Conservation (phyloP, 2,888 invertebrate species). For the Quadriops clusia region DNA sequence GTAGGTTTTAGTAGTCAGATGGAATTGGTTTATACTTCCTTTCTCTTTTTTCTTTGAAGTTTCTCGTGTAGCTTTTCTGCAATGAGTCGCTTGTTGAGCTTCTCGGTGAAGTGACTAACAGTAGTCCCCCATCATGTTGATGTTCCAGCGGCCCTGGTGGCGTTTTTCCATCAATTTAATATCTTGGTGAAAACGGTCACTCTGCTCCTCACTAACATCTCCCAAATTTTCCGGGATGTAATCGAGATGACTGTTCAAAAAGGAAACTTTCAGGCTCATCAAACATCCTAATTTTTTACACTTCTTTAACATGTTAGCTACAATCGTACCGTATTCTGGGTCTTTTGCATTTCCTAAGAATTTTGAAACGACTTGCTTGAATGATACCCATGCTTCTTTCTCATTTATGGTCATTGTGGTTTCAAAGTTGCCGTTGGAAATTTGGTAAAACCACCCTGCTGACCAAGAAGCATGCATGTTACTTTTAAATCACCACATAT, state of each 20-base stretch:
- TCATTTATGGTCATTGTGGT: conserved; percentile 7
- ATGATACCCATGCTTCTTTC: conserved; percentile 7
- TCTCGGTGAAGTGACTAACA: conserved; percentile 21
- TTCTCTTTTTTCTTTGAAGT: neutral
- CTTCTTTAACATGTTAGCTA: conserved; percentile 18
- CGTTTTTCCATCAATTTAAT: conserved; percentile 24
- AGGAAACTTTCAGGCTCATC: conserved; percentile 29
- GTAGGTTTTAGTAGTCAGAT: neutral
- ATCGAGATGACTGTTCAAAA: conserved; percentile 26
- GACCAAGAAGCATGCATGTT: conserved; percentile 4
- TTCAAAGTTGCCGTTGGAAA: neutral
- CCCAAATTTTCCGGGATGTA: conserved; percentile 29
- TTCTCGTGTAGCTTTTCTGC: conserved; percentile 1
- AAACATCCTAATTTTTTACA: conserved; percentile 19
- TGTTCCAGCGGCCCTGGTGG: conserved; percentile 25
- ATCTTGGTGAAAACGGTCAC: conserved; percentile 30
- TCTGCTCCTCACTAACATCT: conserved; percentile 28
- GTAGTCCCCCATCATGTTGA: conserved; percentile 27
- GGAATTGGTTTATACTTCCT: too few relatives aligned
- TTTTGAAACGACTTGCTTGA: conserved; percentile 6
- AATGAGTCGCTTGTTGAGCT: neutral
- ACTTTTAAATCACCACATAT: conserved; percentile 9
- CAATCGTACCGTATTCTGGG: conserved; percentile 14
- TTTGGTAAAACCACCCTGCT: conserved; percentile 3
- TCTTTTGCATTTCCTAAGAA: conserved; percentile 10